Evolutionary conservation across 2,113 vertebrate species (phyloP).

Genomic region (Aviceda subcristata): DNA sequence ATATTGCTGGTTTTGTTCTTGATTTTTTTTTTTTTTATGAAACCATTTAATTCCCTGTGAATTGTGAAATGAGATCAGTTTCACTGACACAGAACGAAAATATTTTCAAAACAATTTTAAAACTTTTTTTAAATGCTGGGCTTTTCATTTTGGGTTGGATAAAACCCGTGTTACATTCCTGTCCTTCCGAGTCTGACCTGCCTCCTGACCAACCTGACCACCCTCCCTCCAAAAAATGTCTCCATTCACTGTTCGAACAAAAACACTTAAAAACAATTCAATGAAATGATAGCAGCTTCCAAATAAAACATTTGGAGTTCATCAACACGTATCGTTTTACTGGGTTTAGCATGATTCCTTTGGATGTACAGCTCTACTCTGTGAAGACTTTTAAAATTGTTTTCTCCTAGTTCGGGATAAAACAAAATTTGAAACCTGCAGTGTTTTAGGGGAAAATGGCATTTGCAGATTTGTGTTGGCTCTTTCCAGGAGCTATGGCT

Average conservation of each 20-base stretch:
- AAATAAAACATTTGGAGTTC: conserved; percentile 49
- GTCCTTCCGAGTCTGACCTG: neutral
- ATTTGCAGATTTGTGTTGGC: neutral
- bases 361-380: neutral
- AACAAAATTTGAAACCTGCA: conserved; percentile 3
- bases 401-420: conserved; percentile 12
- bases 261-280: neutral
- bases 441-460: neutral
- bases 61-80: conserved; percentile 30
- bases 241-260: neutral
- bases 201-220: conserved; percentile 12
- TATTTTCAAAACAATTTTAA: neutral
- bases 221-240: neutral
- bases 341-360: conserved; percentile 6
- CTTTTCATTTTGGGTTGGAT: neutral
- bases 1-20: neutral
- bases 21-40: neutral
- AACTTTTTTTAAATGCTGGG: neutral
- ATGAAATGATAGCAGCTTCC: neutral
- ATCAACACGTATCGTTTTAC: conserved; percentile 32
- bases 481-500: neutral
- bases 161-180: neutral
- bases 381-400: neutral
- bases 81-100: conserved; percentile 3
- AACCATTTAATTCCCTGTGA: neutral